Evolutionary conservation across 2,888 invertebrate genomes (phyloP).

Genomic region (Cryptocephalus primarius): DNA sequence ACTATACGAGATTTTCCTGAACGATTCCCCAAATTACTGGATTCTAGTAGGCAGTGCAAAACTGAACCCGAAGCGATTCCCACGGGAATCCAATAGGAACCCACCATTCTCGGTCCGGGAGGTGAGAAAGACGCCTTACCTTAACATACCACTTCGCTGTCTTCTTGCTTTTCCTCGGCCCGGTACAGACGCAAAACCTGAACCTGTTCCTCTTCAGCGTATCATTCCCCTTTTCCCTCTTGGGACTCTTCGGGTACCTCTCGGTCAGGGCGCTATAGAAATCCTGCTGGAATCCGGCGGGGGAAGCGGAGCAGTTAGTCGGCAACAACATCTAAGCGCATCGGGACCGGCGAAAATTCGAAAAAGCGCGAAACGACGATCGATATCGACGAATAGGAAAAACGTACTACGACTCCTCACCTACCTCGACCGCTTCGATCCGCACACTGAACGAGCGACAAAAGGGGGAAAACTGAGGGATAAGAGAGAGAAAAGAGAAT

Average conservation of each 20-base stretch:
- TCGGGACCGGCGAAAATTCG: not conserved
- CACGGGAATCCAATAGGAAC: too few relatives aligned
- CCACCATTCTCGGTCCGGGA: too few relatives aligned
- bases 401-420: too few relatives aligned
- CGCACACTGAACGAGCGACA: too few relatives aligned
- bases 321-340: slow-evolving; percentile 27
- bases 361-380: not conserved
- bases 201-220: slow-evolving; percentile 23
- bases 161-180: slow-evolving; percentile 40
- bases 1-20: too few relatives aligned
- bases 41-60: too few relatives aligned
- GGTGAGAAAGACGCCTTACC: slow-evolving; percentile 41
- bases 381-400: too few relatives aligned
- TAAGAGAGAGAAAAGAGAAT: too few relatives aligned
- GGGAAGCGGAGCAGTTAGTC: slow-evolving; percentile 26
- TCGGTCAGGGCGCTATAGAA: slow-evolving; percentile 26
- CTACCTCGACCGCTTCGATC: too few relatives aligned
- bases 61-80: too few relatives aligned
- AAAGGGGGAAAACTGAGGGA: too few relatives aligned
- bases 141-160: slow-evolving; percentile 60
- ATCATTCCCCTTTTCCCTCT: slow-evolving; percentile 20
- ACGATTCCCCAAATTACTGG: too few relatives aligned
- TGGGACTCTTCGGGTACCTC: slow-evolving; percentile 17
- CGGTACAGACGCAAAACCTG: slow-evolving; percentile 33
- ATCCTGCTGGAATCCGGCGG: slow-evolving; percentile 29